Percentiles rank a stretch among this genome's conserved stretches.
phyloP scores from a whole-genome alignment of 2,888 invertebrate species.

The Napeogenes sylphis region DNA sequence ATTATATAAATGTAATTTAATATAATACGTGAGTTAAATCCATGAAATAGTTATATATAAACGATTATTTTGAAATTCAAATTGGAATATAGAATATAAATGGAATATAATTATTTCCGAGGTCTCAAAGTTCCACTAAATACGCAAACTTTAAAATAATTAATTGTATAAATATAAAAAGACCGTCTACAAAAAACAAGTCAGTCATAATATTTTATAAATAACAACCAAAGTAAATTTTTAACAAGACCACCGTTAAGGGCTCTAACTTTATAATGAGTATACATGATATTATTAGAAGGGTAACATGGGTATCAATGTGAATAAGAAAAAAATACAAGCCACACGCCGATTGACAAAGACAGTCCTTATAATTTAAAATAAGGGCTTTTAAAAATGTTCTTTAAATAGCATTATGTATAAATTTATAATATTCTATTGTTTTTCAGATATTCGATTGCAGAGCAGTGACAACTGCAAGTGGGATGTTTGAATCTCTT shows the following conservation, averaged over 20 bases:
- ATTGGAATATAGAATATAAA: too few relatives aligned
- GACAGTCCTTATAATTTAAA: too few relatives aligned
- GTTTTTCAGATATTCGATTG: slow-evolving; percentile 92
- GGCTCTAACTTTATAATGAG: slow-evolving; percentile 50
- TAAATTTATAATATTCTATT: not conserved
- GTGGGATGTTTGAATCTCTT: slow-evolving; percentile 97
- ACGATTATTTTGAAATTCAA: too few relatives aligned
- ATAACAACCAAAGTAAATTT: slow-evolving; percentile 43
- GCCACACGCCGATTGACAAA: not conserved
- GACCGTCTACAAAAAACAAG: not conserved
- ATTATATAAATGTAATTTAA: too few relatives aligned
- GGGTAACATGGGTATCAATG: slow-evolving; percentile 13
- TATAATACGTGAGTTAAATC: too few relatives aligned
- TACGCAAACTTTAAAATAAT: not conserved
- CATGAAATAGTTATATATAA: too few relatives aligned
- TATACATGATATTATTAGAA: slow-evolving; percentile 46
- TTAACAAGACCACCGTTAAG: slow-evolving; percentile 55
- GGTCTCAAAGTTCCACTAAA: too few relatives aligned
- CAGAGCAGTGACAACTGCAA: slow-evolving; percentile 94
- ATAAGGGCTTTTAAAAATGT: too few relatives aligned
- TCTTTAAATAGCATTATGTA: not conserved
- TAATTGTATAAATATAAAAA: not conserved
- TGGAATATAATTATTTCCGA: too few relatives aligned
- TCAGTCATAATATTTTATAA: not conserved
- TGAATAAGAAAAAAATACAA: not conserved